Conservation (phyloP, 2,113 vertebrate species). For the Alectura lathami region DNA sequence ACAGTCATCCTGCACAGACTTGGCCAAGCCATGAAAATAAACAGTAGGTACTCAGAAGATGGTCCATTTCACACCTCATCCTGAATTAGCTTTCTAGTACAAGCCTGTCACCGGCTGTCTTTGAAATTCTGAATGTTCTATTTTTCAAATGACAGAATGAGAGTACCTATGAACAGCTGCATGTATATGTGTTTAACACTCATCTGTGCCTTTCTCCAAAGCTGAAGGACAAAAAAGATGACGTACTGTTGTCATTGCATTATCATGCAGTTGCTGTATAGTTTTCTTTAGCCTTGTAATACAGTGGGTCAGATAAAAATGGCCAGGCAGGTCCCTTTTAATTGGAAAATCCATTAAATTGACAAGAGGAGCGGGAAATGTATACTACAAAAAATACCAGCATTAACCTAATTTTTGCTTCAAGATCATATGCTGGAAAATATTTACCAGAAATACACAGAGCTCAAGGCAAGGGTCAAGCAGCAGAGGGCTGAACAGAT, state of each 20-base stretch:
- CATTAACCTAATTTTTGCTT: conserved; percentile 51
- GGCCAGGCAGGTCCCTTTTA: conserved; percentile 30
- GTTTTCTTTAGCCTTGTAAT: conserved; percentile 42
- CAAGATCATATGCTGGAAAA: conserved; percentile 32
- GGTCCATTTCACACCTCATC: not conserved
- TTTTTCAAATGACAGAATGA: not conserved
- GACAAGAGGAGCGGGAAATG: conserved; percentile 38
- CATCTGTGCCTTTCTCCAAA: not conserved
- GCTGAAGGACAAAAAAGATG: conserved; percentile 58
- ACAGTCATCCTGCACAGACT: not conserved
- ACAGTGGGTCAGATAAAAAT: conserved; percentile 35
- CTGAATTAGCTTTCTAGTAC: not conserved
- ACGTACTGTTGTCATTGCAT: conserved; percentile 6
- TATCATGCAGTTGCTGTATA: conserved; percentile 6
- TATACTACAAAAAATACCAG: conserved; percentile 42
- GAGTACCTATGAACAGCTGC: not conserved
- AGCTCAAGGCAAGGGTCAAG: conserved; percentile 57
- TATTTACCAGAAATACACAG: conserved; percentile 53
- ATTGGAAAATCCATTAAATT: conserved; percentile 61
- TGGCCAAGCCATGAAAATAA: not conserved
- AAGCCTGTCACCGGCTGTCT: not conserved
- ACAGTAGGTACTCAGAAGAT: not conserved
- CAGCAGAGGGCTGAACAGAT: conserved; percentile 44
- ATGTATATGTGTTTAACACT: not conserved
- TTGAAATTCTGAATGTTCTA: conserved; percentile 14